Evolutionary conservation across 2,797 vertebrate genomes (phyloP), one percentile per base, ranked within the genome.

Genomic region (Sardinella longiceps): DNA sequence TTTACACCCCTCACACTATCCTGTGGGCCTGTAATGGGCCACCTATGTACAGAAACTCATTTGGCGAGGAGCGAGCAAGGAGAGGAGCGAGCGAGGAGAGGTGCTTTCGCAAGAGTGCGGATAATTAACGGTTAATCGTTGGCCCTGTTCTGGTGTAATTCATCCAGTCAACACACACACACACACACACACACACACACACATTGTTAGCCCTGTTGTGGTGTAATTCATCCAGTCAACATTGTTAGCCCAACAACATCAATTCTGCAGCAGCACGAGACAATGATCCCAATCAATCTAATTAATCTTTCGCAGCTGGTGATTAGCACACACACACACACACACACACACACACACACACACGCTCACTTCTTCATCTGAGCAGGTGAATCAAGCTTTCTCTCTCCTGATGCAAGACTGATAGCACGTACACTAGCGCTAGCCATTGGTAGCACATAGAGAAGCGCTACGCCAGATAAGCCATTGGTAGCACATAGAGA

Each of bases 161-260:
- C 66, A 85, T 87, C 80, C 86, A 84, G 33, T 84, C 56, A 43
- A n/a, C n/a, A n/a, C n/a, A n/a, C n/a, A n/a, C n/a, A n/a, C n/a
- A n/a, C n/a, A n/a, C n/a, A n/a, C n/a, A n/a, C n/a, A n/a, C n/a
- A n/a, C n/a, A n/a, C n/a, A n/a, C n/a, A n/a, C n/a, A n/a, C n/a
- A 84, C 80, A 85, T 80, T 83, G 66, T 80, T 84, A 23, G 45
- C 80, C 80, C 81, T 80, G 50, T 51, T 80, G 51, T 80, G 53
- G 86, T 33, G 81, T 74, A 87, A 85, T 83, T 48, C 66, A 85
- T 87, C 80, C 86, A 84, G 33, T 84, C 56, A 43, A 84, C 80
- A 85, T 80, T 83, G 66, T 80, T 84, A 23, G 45, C 80, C 80
- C 81, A 74, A 77, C 83, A 83, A 58, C 77, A 74, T 85, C 81